These are phyloP conservation scores for Drosophila maculinotata DNA, from an alignment of 2,888 invertebrate genomes.

Conservation along the genomic window DNA sequence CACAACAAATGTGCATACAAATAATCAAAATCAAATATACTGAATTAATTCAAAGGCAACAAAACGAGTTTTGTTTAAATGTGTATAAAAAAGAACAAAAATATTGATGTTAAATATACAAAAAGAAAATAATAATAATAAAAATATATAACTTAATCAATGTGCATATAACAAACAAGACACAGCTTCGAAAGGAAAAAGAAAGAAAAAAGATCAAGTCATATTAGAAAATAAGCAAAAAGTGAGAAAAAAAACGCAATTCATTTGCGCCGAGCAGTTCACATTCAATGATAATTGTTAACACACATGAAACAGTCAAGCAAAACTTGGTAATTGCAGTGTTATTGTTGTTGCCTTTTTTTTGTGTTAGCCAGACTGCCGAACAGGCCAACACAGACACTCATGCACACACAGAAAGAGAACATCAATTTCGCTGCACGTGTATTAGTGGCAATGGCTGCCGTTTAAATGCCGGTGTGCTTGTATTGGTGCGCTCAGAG, in stretches of 20 bases:
- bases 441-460: conserved; percentile 58
- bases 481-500: conserved; percentile 70
- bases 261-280: conserved; percentile 44
- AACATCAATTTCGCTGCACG: conserved; percentile 2
- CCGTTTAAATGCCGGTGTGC: conserved; percentile 45
- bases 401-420: conserved; percentile 11
- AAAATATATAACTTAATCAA: background rate
- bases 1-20: background rate
- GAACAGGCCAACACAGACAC: conserved; percentile 20
- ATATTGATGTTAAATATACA: background rate
- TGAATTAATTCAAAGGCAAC: background rate
- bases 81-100: conserved; percentile 1
- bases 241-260: conserved; percentile 12
- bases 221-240: conserved; percentile 1
- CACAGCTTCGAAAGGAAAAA: background rate
- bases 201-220: conserved; percentile 1
- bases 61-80: background rate
- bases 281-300: conserved; percentile 65
- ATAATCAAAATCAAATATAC: background rate
- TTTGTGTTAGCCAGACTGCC: conserved; percentile 10
- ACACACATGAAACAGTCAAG: conserved; percentile 55
- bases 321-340: conserved; percentile 52
- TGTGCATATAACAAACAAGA: conserved; percentile 9
- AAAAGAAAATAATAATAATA: conserved; percentile 1
- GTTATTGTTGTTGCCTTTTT: conserved; percentile 28